A percentile compares a stretch with the other conserved stretches of the same genome.
Conservation (phyloP, 2,888 invertebrate species). For the Horisme vitalbata region DNA sequence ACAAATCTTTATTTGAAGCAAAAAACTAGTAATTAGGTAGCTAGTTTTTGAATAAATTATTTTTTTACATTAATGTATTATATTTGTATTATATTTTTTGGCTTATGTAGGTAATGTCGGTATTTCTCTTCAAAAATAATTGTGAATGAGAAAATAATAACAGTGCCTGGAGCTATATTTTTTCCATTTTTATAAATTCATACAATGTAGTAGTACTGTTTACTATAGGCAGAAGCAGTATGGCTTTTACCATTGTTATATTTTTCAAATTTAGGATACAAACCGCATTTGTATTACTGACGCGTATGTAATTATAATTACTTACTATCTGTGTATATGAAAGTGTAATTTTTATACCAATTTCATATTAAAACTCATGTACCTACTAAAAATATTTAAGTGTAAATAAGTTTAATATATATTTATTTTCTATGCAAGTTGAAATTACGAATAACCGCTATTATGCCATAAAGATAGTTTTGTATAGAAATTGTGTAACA, state of each 20-base stretch:
- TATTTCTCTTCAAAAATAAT: constrained; percentile 30
- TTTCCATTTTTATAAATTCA: constrained; percentile 63
- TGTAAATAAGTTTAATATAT: constrained; percentile 77
- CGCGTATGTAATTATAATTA: constrained; percentile 59
- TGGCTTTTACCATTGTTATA: constrained; percentile 80
- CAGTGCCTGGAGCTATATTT: constrained; percentile 74
- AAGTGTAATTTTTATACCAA: constrained; percentile 82
- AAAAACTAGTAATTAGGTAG: too few species aligned
- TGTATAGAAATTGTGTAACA: constrained; percentile 74
- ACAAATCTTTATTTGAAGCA: too few species aligned
- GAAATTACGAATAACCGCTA: constrained; percentile 64
- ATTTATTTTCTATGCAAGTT: constrained; percentile 75
- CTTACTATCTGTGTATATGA: too few species aligned
- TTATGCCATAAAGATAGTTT: constrained; percentile 72
- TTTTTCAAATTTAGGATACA: constrained; percentile 76
- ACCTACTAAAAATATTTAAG: constrained; percentile 75
- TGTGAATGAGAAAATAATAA: constrained; percentile 55
- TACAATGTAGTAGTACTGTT: constrained; percentile 62
- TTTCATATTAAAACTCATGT: constrained; percentile 81
- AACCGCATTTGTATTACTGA: constrained; percentile 77
- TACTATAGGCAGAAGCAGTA: constrained; percentile 60
- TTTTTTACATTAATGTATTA: too few species aligned
- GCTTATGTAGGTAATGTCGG: constrained; percentile 40
- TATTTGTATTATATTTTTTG: too few species aligned
- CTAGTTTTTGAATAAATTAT: too few species aligned